Percentiles rank a stretch among this genome's conserved stretches.
Conservation (phyloP, 1,140 invertebrate species). For the Diorhabda sublineata region DNA sequence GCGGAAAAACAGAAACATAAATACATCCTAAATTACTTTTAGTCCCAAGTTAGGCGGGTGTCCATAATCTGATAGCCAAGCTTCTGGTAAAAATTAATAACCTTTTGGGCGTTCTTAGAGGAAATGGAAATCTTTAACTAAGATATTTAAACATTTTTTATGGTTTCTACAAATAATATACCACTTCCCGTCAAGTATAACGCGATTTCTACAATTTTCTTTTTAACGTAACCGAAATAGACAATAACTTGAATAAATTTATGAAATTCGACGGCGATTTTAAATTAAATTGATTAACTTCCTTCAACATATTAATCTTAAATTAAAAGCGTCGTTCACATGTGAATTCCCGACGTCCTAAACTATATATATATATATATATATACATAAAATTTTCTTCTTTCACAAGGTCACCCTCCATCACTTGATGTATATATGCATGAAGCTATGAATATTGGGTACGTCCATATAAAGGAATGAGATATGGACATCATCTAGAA, state of each 20-base stretch:
- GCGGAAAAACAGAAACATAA: too few relatives aligned
- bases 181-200: too few relatives aligned
- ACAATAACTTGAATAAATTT: neutral
- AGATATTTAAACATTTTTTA: too few relatives aligned
- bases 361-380: neutral
- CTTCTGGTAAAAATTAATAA: too few relatives aligned
- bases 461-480: constrained; percentile 24
- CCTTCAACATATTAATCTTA: constrained; percentile 17
- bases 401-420: constrained; percentile 13
- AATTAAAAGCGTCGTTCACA: constrained; percentile 18
- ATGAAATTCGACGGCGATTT: neutral
- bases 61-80: too few relatives aligned
- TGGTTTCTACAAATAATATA: too few relatives aligned
- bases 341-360: constrained; percentile 9
- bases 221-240: too few relatives aligned
- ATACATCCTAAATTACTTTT: too few relatives aligned
- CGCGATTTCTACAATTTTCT: too few relatives aligned
- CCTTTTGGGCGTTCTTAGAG: too few relatives aligned
- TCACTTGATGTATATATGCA: constrained; percentile 18
- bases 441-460: constrained; percentile 21
- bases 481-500: constrained; percentile 24
- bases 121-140: too few relatives aligned
- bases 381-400: constrained; percentile 22
- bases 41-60: too few relatives aligned
- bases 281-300: neutral